These are phyloP conservation scores for Coboldia fuscipes DNA, from an alignment of 1,140 invertebrate genomes.

Conservation along the genomic window DNA sequence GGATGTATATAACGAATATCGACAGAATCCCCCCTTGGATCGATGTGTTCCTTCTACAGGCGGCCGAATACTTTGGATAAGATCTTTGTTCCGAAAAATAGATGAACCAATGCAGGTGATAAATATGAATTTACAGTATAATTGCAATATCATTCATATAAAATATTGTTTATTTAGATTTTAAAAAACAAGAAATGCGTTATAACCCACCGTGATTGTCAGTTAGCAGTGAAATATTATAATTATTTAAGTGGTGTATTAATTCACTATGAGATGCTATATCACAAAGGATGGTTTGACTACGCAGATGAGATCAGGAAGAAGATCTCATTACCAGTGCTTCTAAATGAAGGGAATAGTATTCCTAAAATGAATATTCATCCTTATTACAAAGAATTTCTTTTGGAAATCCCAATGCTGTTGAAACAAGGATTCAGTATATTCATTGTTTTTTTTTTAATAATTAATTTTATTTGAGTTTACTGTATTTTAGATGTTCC, in stretches of 20 bases:
- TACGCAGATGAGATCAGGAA: constrained; percentile 34
- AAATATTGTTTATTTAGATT: neutral
- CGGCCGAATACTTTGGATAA: constrained; percentile 46
- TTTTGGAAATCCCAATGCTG: constrained; percentile 49
- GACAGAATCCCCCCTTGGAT: constrained; percentile 37
- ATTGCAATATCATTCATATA: constrained; percentile 1
- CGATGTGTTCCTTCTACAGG: constrained; percentile 41
- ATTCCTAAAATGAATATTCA: constrained; percentile 35
- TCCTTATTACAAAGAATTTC: constrained; percentile 40
- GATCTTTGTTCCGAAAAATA: constrained; percentile 39
- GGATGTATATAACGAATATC: constrained; percentile 47
- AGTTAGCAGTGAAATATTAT: constrained; percentile 46
- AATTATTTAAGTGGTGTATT: constrained; percentile 48
- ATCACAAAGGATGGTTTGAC: constrained; percentile 55
- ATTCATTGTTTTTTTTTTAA: constrained; percentile 6
- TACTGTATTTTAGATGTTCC: too few relatives aligned
- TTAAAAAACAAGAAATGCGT: constrained; percentile 14
- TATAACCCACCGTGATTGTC: constrained; percentile 32
- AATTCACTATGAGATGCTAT: constrained; percentile 48
- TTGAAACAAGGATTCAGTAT: constrained; percentile 38
- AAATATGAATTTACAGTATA: neutral
- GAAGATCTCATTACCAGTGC: constrained; percentile 10
- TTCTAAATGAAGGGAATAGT: constrained; percentile 8
- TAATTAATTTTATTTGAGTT: neutral
- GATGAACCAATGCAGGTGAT: constrained; percentile 34